phyloP scores from a whole-genome alignment of 2,797 vertebrate species.

The Austrolebias charrua region DNA sequence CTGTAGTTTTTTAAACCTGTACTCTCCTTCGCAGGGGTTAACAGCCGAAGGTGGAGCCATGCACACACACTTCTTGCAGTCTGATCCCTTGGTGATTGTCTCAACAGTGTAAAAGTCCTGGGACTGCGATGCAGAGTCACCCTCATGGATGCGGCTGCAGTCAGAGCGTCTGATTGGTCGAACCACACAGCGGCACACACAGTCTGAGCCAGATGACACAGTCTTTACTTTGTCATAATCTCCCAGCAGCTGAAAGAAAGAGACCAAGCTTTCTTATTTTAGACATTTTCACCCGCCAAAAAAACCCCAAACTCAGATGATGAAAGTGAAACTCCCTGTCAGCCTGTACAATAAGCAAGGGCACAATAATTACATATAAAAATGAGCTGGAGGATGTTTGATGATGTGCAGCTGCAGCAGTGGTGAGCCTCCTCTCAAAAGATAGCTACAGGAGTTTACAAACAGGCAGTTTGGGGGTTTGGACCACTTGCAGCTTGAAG shows the following conservation, averaged over 20 bases:
- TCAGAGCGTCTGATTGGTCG: slow-evolving; percentile 86
- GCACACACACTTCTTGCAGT: slow-evolving; percentile 91
- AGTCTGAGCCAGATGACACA: slow-evolving; percentile 88
- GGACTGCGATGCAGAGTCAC: slow-evolving; percentile 58
- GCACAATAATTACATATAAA: background rate
- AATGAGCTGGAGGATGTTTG: slow-evolving; percentile 6
- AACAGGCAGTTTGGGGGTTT: slow-evolving; percentile 49
- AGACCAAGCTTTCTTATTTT: background rate
- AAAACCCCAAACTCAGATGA: no score
- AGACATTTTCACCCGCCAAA: no score
- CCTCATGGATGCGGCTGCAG: slow-evolving; percentile 81
- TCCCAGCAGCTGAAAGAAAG: slow-evolving; percentile 82
- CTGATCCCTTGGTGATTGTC: slow-evolving; percentile 87
- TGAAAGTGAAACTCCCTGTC: background rate
- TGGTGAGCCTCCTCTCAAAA: slow-evolving; percentile 20
- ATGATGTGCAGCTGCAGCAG: slow-evolving; percentile 38
- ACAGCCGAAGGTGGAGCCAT: slow-evolving; percentile 90
- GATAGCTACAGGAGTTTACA: slow-evolving; percentile 29
- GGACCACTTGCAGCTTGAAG: slow-evolving; percentile 39
- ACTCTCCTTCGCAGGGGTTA: slow-evolving; percentile 93
- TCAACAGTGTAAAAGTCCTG: slow-evolving; percentile 90
- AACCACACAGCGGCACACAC: slow-evolving; percentile 91
- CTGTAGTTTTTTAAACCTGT: slow-evolving; percentile 88
- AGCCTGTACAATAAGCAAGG: background rate
- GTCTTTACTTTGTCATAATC: slow-evolving; percentile 97